A percentile compares a stretch with the other conserved stretches of the same genome.
phyloP scores from a whole-genome alignment of 2,888 invertebrate species.

The Aporophyla lueneburgensis region DNA sequence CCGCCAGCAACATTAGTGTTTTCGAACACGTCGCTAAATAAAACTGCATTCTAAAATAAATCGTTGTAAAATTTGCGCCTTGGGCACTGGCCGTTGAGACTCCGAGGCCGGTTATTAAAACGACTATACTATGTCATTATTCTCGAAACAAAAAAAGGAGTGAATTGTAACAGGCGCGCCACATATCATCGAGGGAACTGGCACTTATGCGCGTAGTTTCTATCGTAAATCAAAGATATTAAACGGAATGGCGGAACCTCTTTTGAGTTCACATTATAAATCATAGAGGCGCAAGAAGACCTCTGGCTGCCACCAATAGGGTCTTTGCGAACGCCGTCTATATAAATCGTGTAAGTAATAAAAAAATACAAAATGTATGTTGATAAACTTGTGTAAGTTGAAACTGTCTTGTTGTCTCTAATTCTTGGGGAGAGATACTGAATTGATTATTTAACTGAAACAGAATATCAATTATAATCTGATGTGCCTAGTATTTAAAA shows the following conservation, averaged over 20 bases:
- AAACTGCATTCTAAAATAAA: slow-evolving; percentile 83
- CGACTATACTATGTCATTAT: slow-evolving; percentile 88
- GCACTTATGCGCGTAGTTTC: slow-evolving; percentile 89
- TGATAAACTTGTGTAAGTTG: slow-evolving; percentile 63
- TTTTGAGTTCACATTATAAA: slow-evolving; percentile 90
- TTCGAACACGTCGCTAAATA: slow-evolving; percentile 73
- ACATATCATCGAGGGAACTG: slow-evolving; percentile 89
- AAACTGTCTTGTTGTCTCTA: slow-evolving; percentile 38
- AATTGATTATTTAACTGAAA: slow-evolving; percentile 18
- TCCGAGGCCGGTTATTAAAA: slow-evolving; percentile 86
- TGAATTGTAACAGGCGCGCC: slow-evolving; percentile 87
- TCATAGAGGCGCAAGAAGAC: slow-evolving; percentile 87
- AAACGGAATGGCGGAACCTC: slow-evolving; percentile 90
- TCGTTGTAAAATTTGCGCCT: slow-evolving; percentile 84
- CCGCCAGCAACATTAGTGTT: slow-evolving; percentile 71
- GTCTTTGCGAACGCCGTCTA: slow-evolving; percentile 83
- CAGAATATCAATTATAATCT: neutral
- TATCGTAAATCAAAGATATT: slow-evolving; percentile 91
- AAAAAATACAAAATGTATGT: slow-evolving; percentile 76
- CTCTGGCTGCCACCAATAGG: slow-evolving; percentile 85
- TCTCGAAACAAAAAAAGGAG: slow-evolving; percentile 85
- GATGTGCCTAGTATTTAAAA: too few species aligned
- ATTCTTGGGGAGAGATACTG: slow-evolving; percentile 2
- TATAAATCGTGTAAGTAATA: slow-evolving; percentile 81
- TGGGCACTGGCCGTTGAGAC: slow-evolving; percentile 78